Conservation (phyloP, 2,113 vertebrate species). For the Arvicanthis niloticus region DNA sequence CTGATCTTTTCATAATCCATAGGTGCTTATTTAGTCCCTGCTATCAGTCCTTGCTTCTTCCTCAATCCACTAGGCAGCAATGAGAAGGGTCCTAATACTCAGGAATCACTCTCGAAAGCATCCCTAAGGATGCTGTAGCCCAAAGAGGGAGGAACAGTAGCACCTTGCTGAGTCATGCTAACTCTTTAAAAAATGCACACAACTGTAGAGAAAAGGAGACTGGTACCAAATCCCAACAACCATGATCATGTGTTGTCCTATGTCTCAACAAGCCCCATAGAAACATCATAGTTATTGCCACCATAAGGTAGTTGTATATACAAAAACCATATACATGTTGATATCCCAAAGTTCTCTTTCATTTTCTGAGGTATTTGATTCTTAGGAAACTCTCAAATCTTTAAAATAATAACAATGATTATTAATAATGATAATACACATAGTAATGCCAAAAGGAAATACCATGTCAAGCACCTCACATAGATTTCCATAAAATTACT, state of each 20-base stretch:
- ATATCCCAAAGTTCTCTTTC: not conserved
- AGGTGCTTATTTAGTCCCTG: not conserved
- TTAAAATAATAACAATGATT: not conserved
- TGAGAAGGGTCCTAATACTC: rapidly evolving
- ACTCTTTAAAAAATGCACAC: not conserved
- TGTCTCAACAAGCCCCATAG: not conserved
- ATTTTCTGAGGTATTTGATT: not conserved
- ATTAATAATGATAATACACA: not conserved
- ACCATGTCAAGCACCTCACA: not conserved
- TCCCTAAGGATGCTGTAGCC: not conserved
- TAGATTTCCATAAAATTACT: not conserved
- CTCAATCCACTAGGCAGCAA: not conserved
- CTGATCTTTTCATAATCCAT: not conserved
- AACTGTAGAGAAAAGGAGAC: not conserved
- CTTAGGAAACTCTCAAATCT: not conserved
- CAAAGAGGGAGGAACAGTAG: not conserved
- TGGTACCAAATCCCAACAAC: not conserved
- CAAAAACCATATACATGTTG: not conserved
- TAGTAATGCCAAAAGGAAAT: not conserved
- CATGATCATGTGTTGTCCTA: not conserved
- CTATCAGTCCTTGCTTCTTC: no score
- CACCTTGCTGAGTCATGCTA: not conserved
- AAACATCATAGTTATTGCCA: not conserved
- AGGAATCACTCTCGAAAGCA: not conserved
- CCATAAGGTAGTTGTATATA: not conserved